These are phyloP conservation scores for Todus mexicanus DNA, from an alignment of 2,797 vertebrate genomes.

Conservation along the genomic window DNA sequence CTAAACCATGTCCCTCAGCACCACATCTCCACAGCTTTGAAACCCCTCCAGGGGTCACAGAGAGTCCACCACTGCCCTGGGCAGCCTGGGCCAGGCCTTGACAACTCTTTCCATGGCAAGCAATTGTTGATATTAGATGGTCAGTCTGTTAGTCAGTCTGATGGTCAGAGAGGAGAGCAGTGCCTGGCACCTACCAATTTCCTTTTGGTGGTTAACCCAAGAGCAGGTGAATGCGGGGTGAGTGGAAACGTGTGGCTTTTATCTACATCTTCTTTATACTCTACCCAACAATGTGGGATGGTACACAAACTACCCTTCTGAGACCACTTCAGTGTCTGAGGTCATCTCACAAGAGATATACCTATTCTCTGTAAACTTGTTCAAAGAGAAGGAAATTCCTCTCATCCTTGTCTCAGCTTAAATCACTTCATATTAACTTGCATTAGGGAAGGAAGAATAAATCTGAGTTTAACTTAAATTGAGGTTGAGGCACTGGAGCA, in stretches of 20 bases:
- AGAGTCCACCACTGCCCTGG: not conserved
- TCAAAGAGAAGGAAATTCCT: not conserved
- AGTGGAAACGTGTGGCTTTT: not conserved
- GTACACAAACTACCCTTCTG: not conserved
- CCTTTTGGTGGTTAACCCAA: not conserved
- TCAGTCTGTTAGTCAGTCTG: too few species aligned
- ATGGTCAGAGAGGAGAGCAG: not conserved
- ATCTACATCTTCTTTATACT: not conserved
- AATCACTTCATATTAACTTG: not conserved
- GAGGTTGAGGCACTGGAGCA: not conserved
- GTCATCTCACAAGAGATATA: not conserved
- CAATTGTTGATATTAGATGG: not conserved
- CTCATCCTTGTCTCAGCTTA: not conserved
- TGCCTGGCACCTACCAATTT: too few species aligned
- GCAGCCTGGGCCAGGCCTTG: not conserved
- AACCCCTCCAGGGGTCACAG: not conserved
- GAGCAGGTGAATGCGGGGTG: fast-evolving
- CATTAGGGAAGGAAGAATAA: not conserved
- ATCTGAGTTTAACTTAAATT: not conserved
- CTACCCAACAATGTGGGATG: too few species aligned
- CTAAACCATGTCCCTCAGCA: not conserved
- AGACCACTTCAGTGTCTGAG: fast-evolving
- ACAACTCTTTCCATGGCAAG: not conserved
- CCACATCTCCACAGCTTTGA: fast-evolving
- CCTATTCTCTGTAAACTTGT: not conserved